phyloP scores from a whole-genome alignment of 2,113 vertebrate species.

The Podarcis muralis region DNA sequence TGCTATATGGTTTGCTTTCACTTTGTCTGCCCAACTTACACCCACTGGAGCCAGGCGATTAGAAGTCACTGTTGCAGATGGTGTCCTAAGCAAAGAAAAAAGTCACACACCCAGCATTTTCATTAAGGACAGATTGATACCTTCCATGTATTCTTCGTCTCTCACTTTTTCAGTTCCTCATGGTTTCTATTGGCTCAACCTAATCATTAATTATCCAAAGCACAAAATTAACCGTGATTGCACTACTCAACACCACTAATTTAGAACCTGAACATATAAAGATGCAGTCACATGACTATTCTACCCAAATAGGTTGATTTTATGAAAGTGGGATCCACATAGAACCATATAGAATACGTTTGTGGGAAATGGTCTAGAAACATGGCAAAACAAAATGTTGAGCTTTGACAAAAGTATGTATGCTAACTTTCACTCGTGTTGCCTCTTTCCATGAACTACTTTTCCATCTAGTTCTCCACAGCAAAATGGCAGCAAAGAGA shows the following conservation, averaged over 20 bases:
- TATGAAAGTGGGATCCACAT: neutral
- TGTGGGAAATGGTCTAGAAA: neutral
- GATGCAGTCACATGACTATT: too few species aligned
- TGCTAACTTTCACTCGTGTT: neutral
- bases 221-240: neutral
- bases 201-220: neutral
- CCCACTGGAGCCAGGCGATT: slow-evolving; percentile 86
- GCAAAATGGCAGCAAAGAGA: neutral
- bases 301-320: neutral
- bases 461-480: neutral
- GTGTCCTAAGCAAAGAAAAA: slow-evolving; percentile 74
- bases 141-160: neutral
- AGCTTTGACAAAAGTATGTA: neutral
- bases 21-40: slow-evolving; percentile 95
- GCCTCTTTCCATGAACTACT: neutral
- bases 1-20: slow-evolving; percentile 86
- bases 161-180: too few species aligned
- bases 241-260: too few species aligned
- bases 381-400: neutral
- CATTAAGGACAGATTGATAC: neutral
- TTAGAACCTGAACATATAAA: neutral
- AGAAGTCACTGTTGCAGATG: slow-evolving; percentile 80
- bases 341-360: neutral
- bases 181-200: neutral
- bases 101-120: slow-evolving; percentile 33